Evolutionary conservation across 92 coral and sea anemone species (phyloP).

Genomic region (Pocillopora grandis): DNA sequence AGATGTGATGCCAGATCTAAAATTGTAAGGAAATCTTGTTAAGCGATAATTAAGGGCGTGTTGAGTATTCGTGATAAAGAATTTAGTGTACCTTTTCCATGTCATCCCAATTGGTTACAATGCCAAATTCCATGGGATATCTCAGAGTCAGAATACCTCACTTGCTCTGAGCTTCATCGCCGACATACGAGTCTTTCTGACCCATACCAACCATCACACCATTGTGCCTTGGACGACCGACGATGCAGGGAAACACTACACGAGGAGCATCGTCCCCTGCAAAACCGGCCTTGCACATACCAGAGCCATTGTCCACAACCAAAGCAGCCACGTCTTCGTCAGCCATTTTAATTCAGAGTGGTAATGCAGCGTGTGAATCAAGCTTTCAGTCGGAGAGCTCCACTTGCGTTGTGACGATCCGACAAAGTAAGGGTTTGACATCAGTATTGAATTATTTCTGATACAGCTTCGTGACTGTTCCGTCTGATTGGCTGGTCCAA

Average conservation of each 20-base stretch:
- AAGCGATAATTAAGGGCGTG: no score
- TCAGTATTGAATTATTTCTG: not conserved
- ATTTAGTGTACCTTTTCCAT: no score
- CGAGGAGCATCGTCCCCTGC: conserved; percentile 99
- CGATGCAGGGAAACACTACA: conserved; percentile 99
- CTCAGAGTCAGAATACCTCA: conserved; percentile 98
- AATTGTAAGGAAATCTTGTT: no score
- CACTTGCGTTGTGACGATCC: not conserved
- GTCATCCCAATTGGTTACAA: no score
- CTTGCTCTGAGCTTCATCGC: conserved; percentile 99
- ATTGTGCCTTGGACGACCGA: conserved; percentile 99
- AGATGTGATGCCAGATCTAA: not conserved
- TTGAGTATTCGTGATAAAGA: no score
- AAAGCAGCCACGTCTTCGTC: conserved; percentile 99
- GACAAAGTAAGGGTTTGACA: not conserved
- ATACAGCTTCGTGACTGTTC: not conserved
- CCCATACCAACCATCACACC: conserved; percentile 99
- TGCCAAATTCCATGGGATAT: conserved; percentile 70
- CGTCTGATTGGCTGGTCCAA: not conserved
- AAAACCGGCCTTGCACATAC: conserved; percentile 99
- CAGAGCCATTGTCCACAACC: conserved; percentile 98
- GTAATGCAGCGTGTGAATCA: not conserved
- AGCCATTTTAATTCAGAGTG: conserved; percentile 26
- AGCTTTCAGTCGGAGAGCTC: not conserved
- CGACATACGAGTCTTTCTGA: conserved; percentile 99